Evolutionary conservation across 23 tunicate genomes (phyloP), one percentile per base, ranked within the genome.

Genomic region (Styela clava): DNA sequence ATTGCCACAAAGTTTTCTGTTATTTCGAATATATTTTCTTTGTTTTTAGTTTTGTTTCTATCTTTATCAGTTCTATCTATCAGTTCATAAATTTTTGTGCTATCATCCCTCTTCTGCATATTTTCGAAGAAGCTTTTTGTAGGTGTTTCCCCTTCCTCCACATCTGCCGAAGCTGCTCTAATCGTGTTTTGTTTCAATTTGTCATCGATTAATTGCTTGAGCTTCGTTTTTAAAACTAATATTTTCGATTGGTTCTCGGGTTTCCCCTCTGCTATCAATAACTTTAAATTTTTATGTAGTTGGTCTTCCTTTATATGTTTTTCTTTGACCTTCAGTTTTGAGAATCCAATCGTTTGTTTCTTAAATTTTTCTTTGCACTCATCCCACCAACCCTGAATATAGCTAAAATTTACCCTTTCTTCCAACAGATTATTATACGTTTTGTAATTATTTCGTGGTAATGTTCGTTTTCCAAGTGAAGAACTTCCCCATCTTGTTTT

Each of bases 1-100:
- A 25, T 33, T 21, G 35, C 86, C 86, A 83, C 63, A 83, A 71
- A 72, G 12, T 37, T 28, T 21, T 28, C 34, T 2, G 73, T 73
- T 33, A 36, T 35, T 1, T 51, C 16, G n/a, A 62, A 12, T 2
- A 83, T 83, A 26, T 73, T 24, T 2, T 73, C 35, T 72, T 22
- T 16, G 22, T 83, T 33, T 0, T 52, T 72, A 20, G 30, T 73
- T 22, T 31, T 16, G 22, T 83, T 51, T 18, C 70, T 79, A 3
- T 63, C 12, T 28, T 31, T 44, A 44, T 44, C 24, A 62, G 16
- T n/a, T n/a, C n/a, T n/a, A n/a, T n/a, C n/a, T n/a, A n/a, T 26
- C 1, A 79, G 61, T 20, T 36, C 5, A 2, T 28, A 16, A 7
- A 79, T 79, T 5, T 16, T 64, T 2, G 30, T 63, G 2, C 24